Evolutionary conservation across 2,888 invertebrate genomes (phyloP), one percentile per base, ranked within the genome.

Genomic region (Autographa pulchrina): DNA sequence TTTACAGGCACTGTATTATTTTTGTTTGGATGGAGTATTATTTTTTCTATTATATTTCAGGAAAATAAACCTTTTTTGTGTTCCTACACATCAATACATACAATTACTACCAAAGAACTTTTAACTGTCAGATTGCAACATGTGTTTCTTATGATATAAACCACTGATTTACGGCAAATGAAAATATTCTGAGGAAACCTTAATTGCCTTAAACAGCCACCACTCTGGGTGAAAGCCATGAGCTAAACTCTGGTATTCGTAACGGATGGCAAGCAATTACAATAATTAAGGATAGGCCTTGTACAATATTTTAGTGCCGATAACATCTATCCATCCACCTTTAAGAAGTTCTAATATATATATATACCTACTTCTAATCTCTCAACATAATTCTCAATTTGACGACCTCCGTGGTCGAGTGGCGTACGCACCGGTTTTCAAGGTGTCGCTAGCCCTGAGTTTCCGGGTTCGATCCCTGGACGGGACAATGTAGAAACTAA

Each of bases 231-330:
- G 48, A 48, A 48, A 48, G 48, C 48, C n/a, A n/a, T 48, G 8
- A n/a, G 48, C 48, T 48, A 48, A 48, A 48, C 48, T n/a, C 48
- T 48, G 48, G 48, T 48, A 48, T 48, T 48, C 48, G n/a, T 48
- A 48, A 48, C 48, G 48, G 48, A 48, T 48, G 48, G 14, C n/a
- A 48, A 48, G 48, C 48, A 48, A 48, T 48, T 48, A 48, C 48
- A 48, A 48, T 48, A 48, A 48, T 48, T 48, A 48, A 48, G 48
- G 48, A 48, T 48, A 48, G n/a, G 48, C 48, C n/a, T 48, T n/a
- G 6, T 48, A n/a, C 48, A n/a, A 48, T 48, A 48, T 48, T 48
- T 48, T 7, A 48, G 48, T 48, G n/a, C 48, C n/a, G 48, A 48
- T 48, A 48, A 5, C n/a, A 48, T 48, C n/a, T 8, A 48, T 38